Evolutionary conservation across 2,797 vertebrate species (phyloP).

Genomic region (Choloepus didactylus): DNA sequence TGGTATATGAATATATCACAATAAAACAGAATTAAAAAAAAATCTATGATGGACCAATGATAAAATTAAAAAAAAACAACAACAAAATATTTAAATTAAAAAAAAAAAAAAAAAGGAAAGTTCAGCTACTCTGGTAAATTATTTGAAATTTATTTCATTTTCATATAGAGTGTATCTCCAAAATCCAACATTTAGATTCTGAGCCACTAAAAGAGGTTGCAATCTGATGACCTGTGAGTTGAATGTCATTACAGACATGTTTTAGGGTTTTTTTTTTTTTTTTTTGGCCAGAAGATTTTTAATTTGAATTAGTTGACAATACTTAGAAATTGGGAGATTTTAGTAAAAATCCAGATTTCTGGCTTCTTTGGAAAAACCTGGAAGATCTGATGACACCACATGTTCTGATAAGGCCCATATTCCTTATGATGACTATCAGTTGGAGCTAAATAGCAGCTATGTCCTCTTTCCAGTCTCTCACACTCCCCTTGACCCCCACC

Average conservation of each 20-base stretch:
- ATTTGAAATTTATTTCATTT: conserved; percentile 55
- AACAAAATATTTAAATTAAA: too few relatives aligned
- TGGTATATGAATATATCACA: too few relatives aligned
- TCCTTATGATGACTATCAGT: background rate
- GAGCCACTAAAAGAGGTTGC: background rate
- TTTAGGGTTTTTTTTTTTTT: background rate
- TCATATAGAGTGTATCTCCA: background rate
- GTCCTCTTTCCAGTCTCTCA: background rate
- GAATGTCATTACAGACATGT: background rate
- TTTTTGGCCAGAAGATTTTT: background rate
- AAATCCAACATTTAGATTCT: background rate
- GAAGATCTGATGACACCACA: background rate
- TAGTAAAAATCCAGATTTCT: conserved; percentile 25
- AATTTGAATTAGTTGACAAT: conserved; percentile 37
- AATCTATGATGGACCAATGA: too few relatives aligned
- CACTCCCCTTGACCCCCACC: too few relatives aligned
- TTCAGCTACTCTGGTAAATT: conserved; percentile 31
- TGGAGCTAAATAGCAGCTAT: background rate
- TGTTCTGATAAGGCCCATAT: background rate
- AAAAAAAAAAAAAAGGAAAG: background rate
- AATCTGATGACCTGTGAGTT: conserved; percentile 42
- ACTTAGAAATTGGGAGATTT: conserved; percentile 50
- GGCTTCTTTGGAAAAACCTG: background rate
- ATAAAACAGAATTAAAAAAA: too few relatives aligned
- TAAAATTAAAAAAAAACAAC: too few relatives aligned